phyloP scores from a whole-genome alignment of 2,113 vertebrate genomes.

The Alouatta palliata region DNA sequence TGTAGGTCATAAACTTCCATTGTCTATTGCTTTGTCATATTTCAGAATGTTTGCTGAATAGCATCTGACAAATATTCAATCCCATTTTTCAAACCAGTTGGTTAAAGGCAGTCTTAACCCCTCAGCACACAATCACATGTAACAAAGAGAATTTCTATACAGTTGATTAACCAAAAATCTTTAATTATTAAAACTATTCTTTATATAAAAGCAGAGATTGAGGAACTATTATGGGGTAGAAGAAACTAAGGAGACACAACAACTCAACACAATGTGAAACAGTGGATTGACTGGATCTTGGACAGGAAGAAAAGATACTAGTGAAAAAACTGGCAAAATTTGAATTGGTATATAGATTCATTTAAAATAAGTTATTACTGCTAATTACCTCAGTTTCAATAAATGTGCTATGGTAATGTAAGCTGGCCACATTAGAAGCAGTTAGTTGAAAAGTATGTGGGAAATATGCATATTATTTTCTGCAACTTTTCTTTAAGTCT shows the following conservation, averaged over 20 bases:
- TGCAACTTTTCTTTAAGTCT: not conserved
- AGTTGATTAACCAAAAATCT: not conserved
- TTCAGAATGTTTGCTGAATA: not conserved
- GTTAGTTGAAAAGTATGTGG: not conserved
- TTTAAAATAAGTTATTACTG: not conserved
- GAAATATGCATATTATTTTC: accelerated
- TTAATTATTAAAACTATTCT: not conserved
- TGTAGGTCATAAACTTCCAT: not conserved
- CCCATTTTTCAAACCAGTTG: not conserved
- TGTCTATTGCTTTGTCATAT: not conserved
- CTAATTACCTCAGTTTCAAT: not conserved
- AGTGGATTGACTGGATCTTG: no score
- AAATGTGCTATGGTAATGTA: accelerated
- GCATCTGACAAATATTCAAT: not conserved
- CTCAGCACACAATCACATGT: not conserved
- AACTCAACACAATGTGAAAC: no score
- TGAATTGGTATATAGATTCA: accelerated
- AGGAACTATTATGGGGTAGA: not conserved
- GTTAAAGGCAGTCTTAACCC: no score
- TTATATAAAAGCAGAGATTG: not conserved
- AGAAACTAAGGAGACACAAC: not conserved
- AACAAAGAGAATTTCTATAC: not conserved
- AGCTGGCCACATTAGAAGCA: not conserved
- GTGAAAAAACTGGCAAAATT: not conserved
- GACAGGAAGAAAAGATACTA: not conserved